Percentiles rank a stretch among this genome's conserved stretches.
Evolutionary conservation across 2,888 invertebrate genomes (phyloP).

Genomic region (Alloplasta piceator): DNA sequence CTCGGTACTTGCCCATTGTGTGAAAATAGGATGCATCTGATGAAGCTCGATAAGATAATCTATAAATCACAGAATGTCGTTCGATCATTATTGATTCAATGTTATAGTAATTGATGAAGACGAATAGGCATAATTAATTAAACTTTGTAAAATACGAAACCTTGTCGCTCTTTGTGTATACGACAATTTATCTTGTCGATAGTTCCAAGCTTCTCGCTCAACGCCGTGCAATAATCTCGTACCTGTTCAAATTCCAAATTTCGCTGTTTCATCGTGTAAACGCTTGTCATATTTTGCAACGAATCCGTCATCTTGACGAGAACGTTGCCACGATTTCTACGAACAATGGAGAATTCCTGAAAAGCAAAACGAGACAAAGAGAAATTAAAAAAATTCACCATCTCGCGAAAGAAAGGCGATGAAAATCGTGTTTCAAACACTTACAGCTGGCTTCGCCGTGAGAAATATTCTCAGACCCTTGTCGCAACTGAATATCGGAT

Average conservation of each 20-base stretch:
- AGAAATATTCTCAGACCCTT: constrained; percentile 87
- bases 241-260: constrained; percentile 87
- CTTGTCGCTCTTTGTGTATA: constrained; percentile 87
- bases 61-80: constrained; percentile 63
- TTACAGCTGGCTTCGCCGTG: constrained; percentile 87
- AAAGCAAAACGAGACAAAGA: constrained; percentile 56
- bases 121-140: background rate
- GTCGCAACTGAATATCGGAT: constrained; percentile 88
- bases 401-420: background rate
- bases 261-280: constrained; percentile 85
- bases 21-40: constrained; percentile 86
- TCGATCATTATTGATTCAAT: too few relatives aligned
- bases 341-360: constrained; percentile 87
- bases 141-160: constrained; percentile 72
- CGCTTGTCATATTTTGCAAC: constrained; percentile 85
- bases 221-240: constrained; percentile 85
- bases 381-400: constrained; percentile 2
- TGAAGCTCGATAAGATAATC: constrained; percentile 85
- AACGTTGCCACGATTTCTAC: constrained; percentile 86
- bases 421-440: constrained; percentile 69
- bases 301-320: constrained; percentile 86
- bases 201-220: constrained; percentile 86
- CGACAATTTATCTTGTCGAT: constrained; percentile 88
- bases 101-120: too few relatives aligned
- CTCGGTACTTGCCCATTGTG: constrained; percentile 86